Evolutionary conservation across 1,140 invertebrate species (phyloP).

Genomic region (Prorops nasuta): DNA sequence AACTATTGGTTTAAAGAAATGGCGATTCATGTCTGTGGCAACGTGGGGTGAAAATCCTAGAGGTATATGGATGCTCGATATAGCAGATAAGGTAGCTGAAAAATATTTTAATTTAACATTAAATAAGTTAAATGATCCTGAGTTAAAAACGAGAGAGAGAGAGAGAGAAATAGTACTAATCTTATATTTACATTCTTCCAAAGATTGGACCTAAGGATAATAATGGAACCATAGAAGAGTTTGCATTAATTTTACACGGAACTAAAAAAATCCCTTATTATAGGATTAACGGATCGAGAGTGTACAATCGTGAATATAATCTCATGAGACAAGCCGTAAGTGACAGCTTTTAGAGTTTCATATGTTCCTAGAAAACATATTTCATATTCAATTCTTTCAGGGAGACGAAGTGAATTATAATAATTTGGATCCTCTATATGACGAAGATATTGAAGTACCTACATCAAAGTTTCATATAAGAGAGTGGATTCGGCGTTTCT

Average conservation of each 20-base stretch:
- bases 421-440: too few relatives aligned
- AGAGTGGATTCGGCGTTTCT: too few relatives aligned
- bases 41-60: slow-evolving; percentile 85
- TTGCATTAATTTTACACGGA: slow-evolving; percentile 68
- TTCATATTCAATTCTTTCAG: too few relatives aligned
- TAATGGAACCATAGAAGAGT: slow-evolving; percentile 58
- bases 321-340: slow-evolving; percentile 40
- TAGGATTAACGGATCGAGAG: slow-evolving; percentile 58
- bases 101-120: slow-evolving; percentile 8
- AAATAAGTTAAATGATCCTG: slow-evolving; percentile 1
- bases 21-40: slow-evolving; percentile 88
- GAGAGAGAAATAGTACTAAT: too few relatives aligned
- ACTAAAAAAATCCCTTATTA: slow-evolving; percentile 65
- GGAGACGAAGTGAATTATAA: too few relatives aligned
- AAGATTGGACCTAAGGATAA: slow-evolving; percentile 53
- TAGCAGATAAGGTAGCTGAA: slow-evolving; percentile 63
- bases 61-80: slow-evolving; percentile 71
- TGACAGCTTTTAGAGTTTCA: neutral
- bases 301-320: slow-evolving; percentile 59
- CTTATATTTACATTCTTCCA: neutral
- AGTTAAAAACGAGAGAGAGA: neutral
- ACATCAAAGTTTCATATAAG: too few relatives aligned
- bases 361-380: too few relatives aligned
- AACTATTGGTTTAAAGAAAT: slow-evolving; percentile 72
- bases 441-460: too few relatives aligned